Evolutionary conservation across 2,797 vertebrate species (phyloP), one percentile per base, ranked within the genome.

Genomic region (Uromys caudimaculatus): DNA sequence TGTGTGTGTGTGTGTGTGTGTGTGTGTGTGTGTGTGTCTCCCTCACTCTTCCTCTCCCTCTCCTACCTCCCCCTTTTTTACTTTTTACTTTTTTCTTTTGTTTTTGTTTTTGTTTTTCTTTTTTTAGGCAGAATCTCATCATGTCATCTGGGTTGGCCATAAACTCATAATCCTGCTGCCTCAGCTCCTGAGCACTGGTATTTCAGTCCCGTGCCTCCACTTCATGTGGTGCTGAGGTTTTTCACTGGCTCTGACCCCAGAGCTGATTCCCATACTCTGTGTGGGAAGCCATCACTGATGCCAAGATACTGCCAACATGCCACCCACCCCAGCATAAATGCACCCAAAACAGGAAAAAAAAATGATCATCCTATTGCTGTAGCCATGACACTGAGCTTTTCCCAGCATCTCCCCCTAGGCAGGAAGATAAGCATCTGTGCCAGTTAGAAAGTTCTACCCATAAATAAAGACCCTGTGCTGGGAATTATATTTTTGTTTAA

Each of bases 401-500:
- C 95, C 71, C 50, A 69, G 44, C 29, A 29, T 77, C 44, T 90
- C 44, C n/a, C 76, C 58, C 17, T 8, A 3, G 88, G 82, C 82
- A 62, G 56, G n/a, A 71, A 93, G n/a, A 82, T 86, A 81, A 90
- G 60, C 87, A 90, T 32, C 41, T 32, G 17, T n/a, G 29, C 76
- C 81, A 95, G 71, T 75, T 58, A 67, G 56, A 92, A 87, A 52
- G 12, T 5, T 83, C 82, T 90, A 32, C 27, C 58, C 82, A 79
- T 67, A 95, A 83, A 77, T 69, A 38, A 81, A 47, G 67, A 69
- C 13, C 93, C n/a, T 62, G 44, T 52, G 82, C 91, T 88, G 83
- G 91, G 84, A 77, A 87, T 62, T 38, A 47, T 60, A 54, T 81
- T 90, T 62, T 90, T 94, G 77, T 86, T 81, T 60, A 58, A 60